Conservation (phyloP, 2,888 invertebrate genomes). For the Abscondita cerata region DNA sequence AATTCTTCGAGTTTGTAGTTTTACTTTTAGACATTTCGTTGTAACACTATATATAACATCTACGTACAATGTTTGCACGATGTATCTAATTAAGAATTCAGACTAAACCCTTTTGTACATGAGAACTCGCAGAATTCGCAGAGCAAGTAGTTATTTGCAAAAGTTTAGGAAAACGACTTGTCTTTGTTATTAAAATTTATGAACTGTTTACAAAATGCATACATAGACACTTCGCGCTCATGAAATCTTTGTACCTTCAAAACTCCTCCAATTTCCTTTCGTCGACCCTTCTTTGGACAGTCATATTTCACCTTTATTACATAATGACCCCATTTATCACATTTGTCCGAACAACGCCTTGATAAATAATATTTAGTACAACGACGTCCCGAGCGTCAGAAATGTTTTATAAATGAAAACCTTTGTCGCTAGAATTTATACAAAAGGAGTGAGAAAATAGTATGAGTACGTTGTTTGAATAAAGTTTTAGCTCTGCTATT, state of each 20-base stretch:
- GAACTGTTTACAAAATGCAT: too few relatives aligned
- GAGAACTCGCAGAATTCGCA: too few relatives aligned
- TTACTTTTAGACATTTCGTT: neutral
- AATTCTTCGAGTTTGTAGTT: neutral
- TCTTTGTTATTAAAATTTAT: too few relatives aligned
- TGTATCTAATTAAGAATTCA: too few relatives aligned
- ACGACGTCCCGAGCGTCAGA: slow-evolving; percentile 9
- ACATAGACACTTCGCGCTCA: too few relatives aligned
- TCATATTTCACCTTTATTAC: slow-evolving; percentile 45
- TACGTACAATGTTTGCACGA: too few relatives aligned
- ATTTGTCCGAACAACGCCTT: slow-evolving; percentile 37
- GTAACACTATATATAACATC: neutral
- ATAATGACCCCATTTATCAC: slow-evolving; percentile 47
- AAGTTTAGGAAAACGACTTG: too few relatives aligned
- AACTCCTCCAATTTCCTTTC: slow-evolving; percentile 38
- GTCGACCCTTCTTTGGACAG: slow-evolving; percentile 40
- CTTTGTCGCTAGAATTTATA: slow-evolving; percentile 5
- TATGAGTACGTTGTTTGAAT: slow-evolving; percentile 5
- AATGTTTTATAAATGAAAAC: slow-evolving; percentile 14
- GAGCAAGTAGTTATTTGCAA: too few relatives aligned
- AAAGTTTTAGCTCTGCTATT: slow-evolving; percentile 7
- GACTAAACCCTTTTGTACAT: too few relatives aligned
- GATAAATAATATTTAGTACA: slow-evolving; percentile 39
- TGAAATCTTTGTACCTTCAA: slow-evolving; percentile 4
- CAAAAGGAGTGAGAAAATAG: neutral